Evolutionary conservation across 2,888 invertebrate genomes (phyloP).

Genomic region (Caenorhabditis japonica): DNA sequence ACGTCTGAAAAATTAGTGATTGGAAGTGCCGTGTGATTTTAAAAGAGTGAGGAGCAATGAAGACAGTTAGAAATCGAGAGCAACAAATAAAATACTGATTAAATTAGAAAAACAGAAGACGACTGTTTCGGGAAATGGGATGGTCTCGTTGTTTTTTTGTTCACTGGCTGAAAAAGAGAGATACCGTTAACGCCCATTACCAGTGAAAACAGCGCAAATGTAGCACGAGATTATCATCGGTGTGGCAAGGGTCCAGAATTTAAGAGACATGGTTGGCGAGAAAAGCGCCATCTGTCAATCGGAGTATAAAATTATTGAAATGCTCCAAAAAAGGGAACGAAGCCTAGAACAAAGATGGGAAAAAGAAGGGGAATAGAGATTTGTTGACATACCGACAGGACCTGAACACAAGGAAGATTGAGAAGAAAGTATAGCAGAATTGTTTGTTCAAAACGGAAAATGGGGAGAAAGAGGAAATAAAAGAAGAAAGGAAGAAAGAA

Average conservation of each 20-base stretch:
- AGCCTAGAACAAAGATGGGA: constrained; percentile 50
- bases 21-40: background rate
- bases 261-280: too few species aligned
- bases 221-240: too few species aligned
- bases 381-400: constrained; percentile 53
- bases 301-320: background rate
- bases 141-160: too few species aligned
- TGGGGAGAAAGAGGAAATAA: constrained; percentile 17
- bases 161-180: background rate
- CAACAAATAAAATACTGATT: constrained; percentile 40
- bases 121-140: constrained; percentile 3
- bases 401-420: constrained; percentile 45
- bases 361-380: constrained; percentile 41
- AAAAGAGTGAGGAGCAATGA: constrained; percentile 6
- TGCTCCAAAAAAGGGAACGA: constrained; percentile 24
- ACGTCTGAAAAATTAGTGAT: constrained; percentile 8
- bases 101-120: constrained; percentile 35
- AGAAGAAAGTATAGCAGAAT: constrained; percentile 31
- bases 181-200: too few species aligned
- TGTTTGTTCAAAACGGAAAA: constrained; percentile 51
- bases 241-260: too few species aligned
- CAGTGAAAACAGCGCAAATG: too few species aligned
- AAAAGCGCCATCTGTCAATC: too few species aligned
- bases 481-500: constrained; percentile 29
- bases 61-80: constrained; percentile 5